Evolutionary conservation across 2,797 vertebrate genomes (phyloP).

Genomic region (Stomatorhinus walkeri): DNA sequence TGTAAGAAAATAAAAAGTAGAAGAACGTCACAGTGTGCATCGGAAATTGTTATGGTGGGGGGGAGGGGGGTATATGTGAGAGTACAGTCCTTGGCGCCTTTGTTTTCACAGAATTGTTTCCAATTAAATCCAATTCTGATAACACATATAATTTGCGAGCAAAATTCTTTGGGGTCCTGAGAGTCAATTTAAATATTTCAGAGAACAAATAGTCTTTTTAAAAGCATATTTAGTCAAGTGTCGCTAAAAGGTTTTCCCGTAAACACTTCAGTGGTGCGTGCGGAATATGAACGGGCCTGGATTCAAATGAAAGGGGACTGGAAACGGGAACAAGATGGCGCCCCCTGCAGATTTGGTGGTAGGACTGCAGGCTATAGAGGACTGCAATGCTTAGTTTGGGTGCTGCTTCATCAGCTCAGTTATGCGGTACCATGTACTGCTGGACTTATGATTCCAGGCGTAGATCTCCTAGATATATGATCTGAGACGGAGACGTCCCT

Average conservation of each 20-base stretch:
- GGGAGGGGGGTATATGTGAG: background rate
- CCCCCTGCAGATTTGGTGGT: background rate
- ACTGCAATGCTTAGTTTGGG: background rate
- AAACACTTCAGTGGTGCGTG: background rate
- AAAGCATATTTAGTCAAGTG: constrained; percentile 1
- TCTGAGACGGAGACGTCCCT: background rate
- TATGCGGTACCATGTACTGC: too few species aligned
- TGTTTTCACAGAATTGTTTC: background rate
- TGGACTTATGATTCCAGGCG: too few species aligned
- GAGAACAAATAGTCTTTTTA: background rate
- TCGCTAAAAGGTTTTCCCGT: background rate
- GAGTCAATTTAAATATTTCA: constrained; percentile 2
- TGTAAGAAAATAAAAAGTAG: background rate
- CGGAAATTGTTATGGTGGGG: background rate
- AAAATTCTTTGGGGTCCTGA: background rate
- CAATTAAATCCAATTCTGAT: constrained; percentile 7
- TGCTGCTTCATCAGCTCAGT: background rate
- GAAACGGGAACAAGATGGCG: background rate
- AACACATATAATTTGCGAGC: background rate
- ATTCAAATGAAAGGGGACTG: background rate
- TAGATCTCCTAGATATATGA: background rate
- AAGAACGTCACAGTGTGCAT: background rate
- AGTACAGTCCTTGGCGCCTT: background rate
- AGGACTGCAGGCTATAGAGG: background rate
- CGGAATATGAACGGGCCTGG: background rate